Evolutionary conservation across 2,888 invertebrate species (phyloP).

Genomic region (Drosophila cyrtoloma): DNA sequence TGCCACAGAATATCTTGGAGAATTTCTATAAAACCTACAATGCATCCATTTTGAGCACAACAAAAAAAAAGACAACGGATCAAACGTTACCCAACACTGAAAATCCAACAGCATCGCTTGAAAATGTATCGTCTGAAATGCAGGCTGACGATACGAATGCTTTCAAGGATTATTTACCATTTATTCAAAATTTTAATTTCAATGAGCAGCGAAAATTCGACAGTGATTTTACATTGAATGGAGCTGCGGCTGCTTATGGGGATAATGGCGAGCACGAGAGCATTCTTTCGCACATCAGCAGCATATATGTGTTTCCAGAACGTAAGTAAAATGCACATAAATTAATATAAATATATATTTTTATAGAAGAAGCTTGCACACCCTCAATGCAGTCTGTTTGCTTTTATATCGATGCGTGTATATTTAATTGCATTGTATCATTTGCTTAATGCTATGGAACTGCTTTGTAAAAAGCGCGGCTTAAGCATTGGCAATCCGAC

Average conservation of each 20-base stretch:
- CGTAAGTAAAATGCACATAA: constrained; percentile 53
- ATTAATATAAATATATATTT: background rate
- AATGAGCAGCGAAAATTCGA: constrained; percentile 10
- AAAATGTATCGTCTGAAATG: constrained; percentile 58
- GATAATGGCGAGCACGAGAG: constrained; percentile 54
- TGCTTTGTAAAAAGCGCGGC: background rate
- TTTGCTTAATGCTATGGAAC: background rate
- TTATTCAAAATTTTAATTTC: constrained; percentile 25
- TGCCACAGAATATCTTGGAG: constrained; percentile 87
- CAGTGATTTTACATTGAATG: constrained; percentile 15
- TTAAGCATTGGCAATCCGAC: background rate
- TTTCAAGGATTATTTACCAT: constrained; percentile 41
- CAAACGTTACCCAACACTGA: background rate
- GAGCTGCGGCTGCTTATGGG: background rate
- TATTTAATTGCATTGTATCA: background rate
- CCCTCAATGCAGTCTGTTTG: background rate
- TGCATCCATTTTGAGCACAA: constrained; percentile 27
- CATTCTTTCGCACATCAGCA: constrained; percentile 82
- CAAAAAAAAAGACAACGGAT: background rate
- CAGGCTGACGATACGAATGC: constrained; percentile 68
- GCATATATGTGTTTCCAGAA: constrained; percentile 84
- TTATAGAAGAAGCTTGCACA: background rate
- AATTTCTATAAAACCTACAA: constrained; percentile 83
- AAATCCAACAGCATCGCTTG: constrained; percentile 3
- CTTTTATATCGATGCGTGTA: background rate